Evolutionary conservation across 2,888 invertebrate genomes (phyloP), one percentile per base, ranked within the genome.

Genomic region (Scelioninae gen. 2): DNA sequence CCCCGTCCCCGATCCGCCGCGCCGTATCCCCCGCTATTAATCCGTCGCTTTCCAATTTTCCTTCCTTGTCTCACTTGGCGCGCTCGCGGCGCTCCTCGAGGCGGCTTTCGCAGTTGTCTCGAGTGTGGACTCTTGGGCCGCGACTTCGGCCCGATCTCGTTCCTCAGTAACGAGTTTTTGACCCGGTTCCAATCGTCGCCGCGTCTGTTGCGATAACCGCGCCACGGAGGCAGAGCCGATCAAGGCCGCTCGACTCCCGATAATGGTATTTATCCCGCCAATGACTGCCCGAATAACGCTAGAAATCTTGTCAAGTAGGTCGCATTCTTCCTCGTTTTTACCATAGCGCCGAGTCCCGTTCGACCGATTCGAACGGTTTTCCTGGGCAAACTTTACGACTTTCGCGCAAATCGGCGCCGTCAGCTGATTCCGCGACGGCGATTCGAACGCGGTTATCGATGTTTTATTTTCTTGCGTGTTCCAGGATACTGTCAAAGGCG

Each of bases 401-500:
- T 43, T 41, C 13, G 43, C 25, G 22, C 18, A 18, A 25, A 15
- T 5, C 19, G 10, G 37, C 25, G 13, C 18, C 19, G 35, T 68
- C 60, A 53, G 58, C 68, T 67, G 58, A 58, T 46, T n/a, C 11
- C 15, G 7, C 46, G 22, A 39, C 11, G 31, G 7, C 39, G 39
- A 7, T 3, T 4, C 16, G 39, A 10, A 13, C 28, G 6, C 11
- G 16, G 6, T 45, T 2, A 55, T 43, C 13, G 28, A 16, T 10
- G 9, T 15, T 55, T 33, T 15, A 5, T 64, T 41, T 19, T 50
- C 22, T 55, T 50, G 16, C 28, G 35, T 80, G 79, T 86, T 86
- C 70, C 80, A 87, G 87, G 86, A 86, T 74, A 77, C 85, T 72
- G 78, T 79, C 69, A 86, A 86, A 80, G 57, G 78, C 78, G 41